Evolutionary conservation across 2,113 vertebrate genomes (phyloP).

Genomic region (Monarcha castaneiventris): DNA sequence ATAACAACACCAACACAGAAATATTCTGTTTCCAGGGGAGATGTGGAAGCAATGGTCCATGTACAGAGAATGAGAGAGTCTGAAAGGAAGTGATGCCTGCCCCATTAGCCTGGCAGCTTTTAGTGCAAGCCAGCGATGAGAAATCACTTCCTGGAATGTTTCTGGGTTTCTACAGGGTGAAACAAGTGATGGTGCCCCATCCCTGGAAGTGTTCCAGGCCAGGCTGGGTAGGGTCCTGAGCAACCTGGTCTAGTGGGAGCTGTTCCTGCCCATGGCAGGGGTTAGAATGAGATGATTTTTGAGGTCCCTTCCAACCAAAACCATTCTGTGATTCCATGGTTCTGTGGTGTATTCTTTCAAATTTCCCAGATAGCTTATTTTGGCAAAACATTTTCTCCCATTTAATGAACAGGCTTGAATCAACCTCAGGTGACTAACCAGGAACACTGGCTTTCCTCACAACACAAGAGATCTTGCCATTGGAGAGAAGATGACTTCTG

Average conservation of each 20-base stretch:
- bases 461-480: background rate
- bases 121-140: background rate
- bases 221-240: background rate
- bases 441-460: background rate
- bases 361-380: background rate
- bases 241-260: background rate
- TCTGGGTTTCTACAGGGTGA: background rate
- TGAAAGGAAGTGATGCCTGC: background rate
- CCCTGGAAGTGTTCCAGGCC: background rate
- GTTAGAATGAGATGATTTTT: background rate
- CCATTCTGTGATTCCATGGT: background rate
- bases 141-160: background rate
- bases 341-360: rapidly evolving
- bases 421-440: background rate
- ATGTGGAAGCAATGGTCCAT: background rate
- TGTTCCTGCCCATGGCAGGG: background rate
- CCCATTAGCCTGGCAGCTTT: background rate
- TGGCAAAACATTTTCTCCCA: background rate
- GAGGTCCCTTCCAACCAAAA: background rate
- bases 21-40: background rate
- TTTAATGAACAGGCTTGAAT: background rate
- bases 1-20: background rate
- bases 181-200: background rate
- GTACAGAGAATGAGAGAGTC: background rate
- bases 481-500: background rate